Percentiles rank a stretch among this genome's conserved stretches.
phyloP scores from a whole-genome alignment of 2,113 vertebrate genomes.

The Lepus europaeus region DNA sequence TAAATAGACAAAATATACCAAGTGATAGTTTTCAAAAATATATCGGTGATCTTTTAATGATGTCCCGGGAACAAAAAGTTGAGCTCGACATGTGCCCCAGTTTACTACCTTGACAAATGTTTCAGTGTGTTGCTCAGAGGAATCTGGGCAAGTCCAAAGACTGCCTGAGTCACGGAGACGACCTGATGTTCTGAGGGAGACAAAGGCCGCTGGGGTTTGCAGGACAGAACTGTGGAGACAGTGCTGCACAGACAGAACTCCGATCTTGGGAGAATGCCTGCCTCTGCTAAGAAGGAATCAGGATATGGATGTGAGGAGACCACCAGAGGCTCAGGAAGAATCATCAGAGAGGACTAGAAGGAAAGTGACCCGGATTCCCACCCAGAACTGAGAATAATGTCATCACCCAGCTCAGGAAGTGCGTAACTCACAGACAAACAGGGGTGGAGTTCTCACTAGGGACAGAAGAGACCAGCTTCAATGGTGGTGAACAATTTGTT shows the following conservation, averaged over 20 bases:
- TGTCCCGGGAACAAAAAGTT: neutral
- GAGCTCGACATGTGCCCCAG: neutral
- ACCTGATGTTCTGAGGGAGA: neutral
- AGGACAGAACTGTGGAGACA: neutral
- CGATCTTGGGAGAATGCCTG: neutral
- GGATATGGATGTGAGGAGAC: neutral
- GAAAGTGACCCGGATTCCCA: neutral
- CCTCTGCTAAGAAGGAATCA: neutral
- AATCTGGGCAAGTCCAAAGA: neutral
- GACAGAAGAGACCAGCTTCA: neutral
- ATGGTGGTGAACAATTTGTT: neutral
- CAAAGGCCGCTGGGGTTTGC: neutral
- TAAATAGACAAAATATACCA: neutral
- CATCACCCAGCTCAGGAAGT: neutral
- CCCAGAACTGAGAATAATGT: neutral
- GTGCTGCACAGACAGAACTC: neutral
- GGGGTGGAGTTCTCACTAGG: neutral
- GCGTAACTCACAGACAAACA: neutral
- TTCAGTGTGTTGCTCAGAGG: fast-evolving
- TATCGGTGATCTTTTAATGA: neutral
- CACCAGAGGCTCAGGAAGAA: neutral
- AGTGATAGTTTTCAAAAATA: neutral
- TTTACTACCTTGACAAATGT: neutral
- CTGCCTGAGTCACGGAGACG: neutral
- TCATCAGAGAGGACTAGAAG: neutral